Conservation (phyloP, 2,113 vertebrate species). For the Trogon melanurus region DNA sequence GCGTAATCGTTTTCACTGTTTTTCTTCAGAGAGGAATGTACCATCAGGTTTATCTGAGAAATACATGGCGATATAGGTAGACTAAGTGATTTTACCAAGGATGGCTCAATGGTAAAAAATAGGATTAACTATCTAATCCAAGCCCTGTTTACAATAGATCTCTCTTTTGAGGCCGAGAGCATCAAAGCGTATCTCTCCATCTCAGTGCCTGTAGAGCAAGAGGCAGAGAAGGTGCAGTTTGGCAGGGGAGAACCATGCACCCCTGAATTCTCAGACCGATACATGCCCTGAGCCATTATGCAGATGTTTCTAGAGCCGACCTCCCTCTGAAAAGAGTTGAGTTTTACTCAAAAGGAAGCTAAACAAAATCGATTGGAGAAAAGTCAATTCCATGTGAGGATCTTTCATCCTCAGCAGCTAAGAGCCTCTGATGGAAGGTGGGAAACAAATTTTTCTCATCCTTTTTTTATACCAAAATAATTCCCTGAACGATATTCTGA, state of each 20-base stretch:
- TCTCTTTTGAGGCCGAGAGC: background rate
- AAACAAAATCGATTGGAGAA: background rate
- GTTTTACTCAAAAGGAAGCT: background rate
- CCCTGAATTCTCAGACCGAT: background rate
- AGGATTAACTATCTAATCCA: background rate
- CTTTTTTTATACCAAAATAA: background rate
- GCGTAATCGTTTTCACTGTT: background rate
- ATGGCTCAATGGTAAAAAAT: background rate
- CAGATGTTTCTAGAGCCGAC: background rate
- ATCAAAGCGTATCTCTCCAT: background rate
- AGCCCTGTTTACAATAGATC: background rate
- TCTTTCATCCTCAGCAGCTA: background rate
- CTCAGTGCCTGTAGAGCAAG: background rate
- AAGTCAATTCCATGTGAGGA: background rate
- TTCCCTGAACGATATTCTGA: background rate
- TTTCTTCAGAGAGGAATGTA: background rate
- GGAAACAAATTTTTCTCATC: background rate
- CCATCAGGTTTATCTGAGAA: background rate
- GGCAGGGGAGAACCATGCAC: background rate
- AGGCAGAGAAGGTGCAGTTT: background rate
- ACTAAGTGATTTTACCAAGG: background rate
- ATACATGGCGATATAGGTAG: background rate
- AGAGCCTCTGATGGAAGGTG: background rate
- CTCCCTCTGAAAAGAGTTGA: background rate
- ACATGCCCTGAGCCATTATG: rapidly evolving